These are phyloP conservation scores for Frieseomelitta varia DNA, from an alignment of 1,140 invertebrate species.

Conservation along the genomic window DNA sequence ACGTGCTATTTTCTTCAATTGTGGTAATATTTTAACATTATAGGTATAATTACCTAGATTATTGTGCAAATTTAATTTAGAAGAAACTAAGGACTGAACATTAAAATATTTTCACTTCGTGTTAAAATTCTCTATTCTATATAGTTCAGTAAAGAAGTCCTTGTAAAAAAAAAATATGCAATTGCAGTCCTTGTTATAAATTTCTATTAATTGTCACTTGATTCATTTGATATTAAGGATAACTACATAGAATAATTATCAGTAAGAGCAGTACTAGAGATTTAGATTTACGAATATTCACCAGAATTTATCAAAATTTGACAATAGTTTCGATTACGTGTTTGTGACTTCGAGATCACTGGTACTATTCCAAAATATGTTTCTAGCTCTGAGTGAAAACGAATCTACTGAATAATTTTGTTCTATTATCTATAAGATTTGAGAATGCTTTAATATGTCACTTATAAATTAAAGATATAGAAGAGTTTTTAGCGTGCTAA, in stretches of 20 bases:
- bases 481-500: background rate
- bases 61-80: slow-evolving; percentile 43
- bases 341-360: slow-evolving; percentile 14
- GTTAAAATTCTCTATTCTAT: background rate
- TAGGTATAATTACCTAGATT: slow-evolving; percentile 45
- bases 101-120: slow-evolving; percentile 14
- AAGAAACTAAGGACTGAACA: background rate
- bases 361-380: slow-evolving; percentile 36
- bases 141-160: slow-evolving; percentile 21
- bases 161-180: slow-evolving; percentile 68
- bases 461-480: slow-evolving; percentile 24
- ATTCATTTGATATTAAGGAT: slow-evolving; percentile 48
- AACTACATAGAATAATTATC: slow-evolving; percentile 52
- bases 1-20: slow-evolving; percentile 39
- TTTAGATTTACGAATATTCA: slow-evolving; percentile 27
- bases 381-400: slow-evolving; percentile 26
- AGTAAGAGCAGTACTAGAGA: slow-evolving; percentile 44
- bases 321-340: slow-evolving; percentile 57
- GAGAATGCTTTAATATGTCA: slow-evolving; percentile 30
- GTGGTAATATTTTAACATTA: slow-evolving; percentile 40
- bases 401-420: slow-evolving; percentile 46
- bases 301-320: slow-evolving; percentile 47
- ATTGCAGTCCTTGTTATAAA: slow-evolving; percentile 77
- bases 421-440: slow-evolving; percentile 31
- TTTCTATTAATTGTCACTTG: slow-evolving; percentile 56